Percentiles rank a stretch among this genome's conserved stretches.
These are phyloP conservation scores for Cryptus viduatorius DNA, from an alignment of 2,888 invertebrate species.

Conservation along the genomic window DNA sequence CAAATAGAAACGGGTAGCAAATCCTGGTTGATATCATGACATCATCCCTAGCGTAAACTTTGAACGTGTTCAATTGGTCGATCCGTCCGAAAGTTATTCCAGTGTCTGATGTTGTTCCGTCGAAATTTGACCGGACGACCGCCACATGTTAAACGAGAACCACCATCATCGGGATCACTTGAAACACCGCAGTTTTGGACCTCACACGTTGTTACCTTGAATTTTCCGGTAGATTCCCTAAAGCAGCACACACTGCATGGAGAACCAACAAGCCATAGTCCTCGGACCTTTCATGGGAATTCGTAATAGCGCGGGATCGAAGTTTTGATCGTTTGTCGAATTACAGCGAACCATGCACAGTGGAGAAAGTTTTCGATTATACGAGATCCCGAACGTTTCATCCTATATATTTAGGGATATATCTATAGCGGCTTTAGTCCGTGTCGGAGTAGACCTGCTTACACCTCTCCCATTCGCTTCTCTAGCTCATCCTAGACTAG, in stretches of 20 bases:
- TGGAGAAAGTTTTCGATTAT: constrained; percentile 56
- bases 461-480: constrained; percentile 50
- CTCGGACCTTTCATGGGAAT: constrained; percentile 41
- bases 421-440: constrained; percentile 19
- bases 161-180: constrained; percentile 43
- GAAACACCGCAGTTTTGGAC: not conserved
- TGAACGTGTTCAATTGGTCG: constrained; percentile 28
- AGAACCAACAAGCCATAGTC: not conserved
- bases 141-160: constrained; percentile 50
- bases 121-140: constrained; percentile 45
- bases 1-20: not conserved
- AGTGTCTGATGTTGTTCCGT: constrained; percentile 9
- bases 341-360: constrained; percentile 52
- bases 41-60: not conserved
- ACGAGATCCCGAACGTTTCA: constrained; percentile 31
- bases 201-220: constrained; percentile 29
- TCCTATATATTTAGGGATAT: not conserved
- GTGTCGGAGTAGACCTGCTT: constrained; percentile 42
- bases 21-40: no score
- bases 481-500: constrained; percentile 25
- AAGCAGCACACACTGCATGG: constrained; percentile 18
- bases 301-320: constrained; percentile 44
- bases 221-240: constrained; percentile 12
- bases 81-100: constrained; percentile 20
- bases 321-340: constrained; percentile 61